A percentile compares a stretch with the other conserved stretches of the same genome.
phyloP scores from a whole-genome alignment of 2,888 invertebrate species.

The Xestobium rufovillosum region DNA sequence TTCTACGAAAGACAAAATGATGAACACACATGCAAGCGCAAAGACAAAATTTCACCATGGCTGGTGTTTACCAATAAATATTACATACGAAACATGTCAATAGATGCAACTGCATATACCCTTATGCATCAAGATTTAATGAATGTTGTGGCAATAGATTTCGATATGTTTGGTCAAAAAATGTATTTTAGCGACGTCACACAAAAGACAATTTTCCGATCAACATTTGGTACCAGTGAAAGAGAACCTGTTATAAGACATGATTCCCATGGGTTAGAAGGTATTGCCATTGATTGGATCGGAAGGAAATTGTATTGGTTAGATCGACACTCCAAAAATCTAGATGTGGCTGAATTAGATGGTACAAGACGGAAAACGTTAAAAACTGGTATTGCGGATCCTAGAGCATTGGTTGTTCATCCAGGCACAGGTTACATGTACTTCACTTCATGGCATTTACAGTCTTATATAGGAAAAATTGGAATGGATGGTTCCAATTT shows the following conservation, averaged over 20 bases:
- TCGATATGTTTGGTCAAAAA: constrained; percentile 74
- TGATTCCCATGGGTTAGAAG: constrained; percentile 95
- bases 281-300: constrained; percentile 95
- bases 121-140: constrained; percentile 90
- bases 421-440: constrained; percentile 91
- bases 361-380: constrained; percentile 87
- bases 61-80: constrained; percentile 94
- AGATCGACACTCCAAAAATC: constrained; percentile 88
- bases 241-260: constrained; percentile 83
- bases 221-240: constrained; percentile 52
- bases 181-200: constrained; percentile 96
- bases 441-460: constrained; percentile 92
- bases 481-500: constrained; percentile 95
- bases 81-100: constrained; percentile 92
- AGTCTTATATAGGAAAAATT: constrained; percentile 93
- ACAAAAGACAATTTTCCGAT: constrained; percentile 86
- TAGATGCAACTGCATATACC: constrained; percentile 77
- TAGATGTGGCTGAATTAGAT: constrained; percentile 91
- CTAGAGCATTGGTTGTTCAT: constrained; percentile 89
- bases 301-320: constrained; percentile 95
- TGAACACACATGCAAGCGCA: constrained; percentile 84
- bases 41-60: constrained; percentile 77
- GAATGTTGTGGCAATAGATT: constrained; percentile 95
- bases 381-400: constrained; percentile 83
- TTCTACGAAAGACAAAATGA: constrained; percentile 83